A percentile compares a stretch with the other conserved stretches of the same genome.
Conservation (phyloP, 1,140 invertebrate genomes). For the Tetragonula clypearis region DNA sequence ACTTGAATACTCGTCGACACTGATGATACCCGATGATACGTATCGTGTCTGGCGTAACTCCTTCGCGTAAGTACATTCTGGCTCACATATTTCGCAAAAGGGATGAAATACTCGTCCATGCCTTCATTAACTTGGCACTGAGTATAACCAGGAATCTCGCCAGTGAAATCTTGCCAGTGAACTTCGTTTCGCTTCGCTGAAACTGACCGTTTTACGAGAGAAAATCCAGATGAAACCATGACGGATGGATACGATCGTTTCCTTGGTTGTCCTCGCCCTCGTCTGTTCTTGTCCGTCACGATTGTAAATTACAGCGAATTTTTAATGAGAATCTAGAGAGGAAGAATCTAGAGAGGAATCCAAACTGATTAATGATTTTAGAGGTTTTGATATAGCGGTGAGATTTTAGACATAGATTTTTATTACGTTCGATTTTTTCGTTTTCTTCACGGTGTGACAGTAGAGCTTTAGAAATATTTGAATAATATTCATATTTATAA, state of each 20-base stretch:
- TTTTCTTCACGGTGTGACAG: background rate
- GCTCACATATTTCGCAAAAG: conserved; percentile 23
- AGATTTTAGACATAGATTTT: background rate
- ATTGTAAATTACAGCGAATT: background rate
- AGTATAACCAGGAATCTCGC: conserved; percentile 40
- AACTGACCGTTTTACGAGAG: background rate
- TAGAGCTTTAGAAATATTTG: background rate
- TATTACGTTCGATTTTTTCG: background rate
- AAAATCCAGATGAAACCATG: background rate
- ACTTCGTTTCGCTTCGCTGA: background rate
- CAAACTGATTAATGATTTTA: background rate
- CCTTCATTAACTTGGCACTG: conserved; percentile 35
- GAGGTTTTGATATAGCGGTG: too few species aligned
- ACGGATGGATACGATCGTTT: background rate
- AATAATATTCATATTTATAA: background rate
- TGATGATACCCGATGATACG: conserved; percentile 44
- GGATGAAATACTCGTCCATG: conserved; percentile 46
- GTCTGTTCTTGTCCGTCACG: background rate
- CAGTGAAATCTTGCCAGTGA: conserved; percentile 21
- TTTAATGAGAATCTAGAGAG: too few species aligned
- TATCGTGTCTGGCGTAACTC: conserved; percentile 46
- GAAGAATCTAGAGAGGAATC: background rate
- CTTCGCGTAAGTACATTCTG: conserved; percentile 45
- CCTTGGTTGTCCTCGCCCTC: background rate
- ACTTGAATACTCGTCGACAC: conserved; percentile 20